Conservation (phyloP, 2,113 vertebrate species). For the Pavo muticus region DNA sequence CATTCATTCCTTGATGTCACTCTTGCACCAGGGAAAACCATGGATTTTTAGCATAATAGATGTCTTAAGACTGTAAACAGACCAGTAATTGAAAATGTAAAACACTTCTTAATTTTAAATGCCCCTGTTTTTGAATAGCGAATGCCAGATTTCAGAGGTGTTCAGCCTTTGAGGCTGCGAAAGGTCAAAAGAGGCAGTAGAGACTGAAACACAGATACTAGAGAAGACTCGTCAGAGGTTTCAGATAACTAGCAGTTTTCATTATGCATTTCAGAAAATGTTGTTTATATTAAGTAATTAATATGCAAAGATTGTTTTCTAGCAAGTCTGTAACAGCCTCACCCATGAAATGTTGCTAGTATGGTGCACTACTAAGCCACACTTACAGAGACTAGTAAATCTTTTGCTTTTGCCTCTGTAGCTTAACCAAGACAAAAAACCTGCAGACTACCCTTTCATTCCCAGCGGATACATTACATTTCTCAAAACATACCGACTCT, state of each 20-base stretch:
- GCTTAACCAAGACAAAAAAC: background rate
- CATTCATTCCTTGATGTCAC: background rate
- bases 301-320: background rate
- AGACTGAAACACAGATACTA: background rate
- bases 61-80: background rate
- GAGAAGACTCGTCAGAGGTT: background rate
- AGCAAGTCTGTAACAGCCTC: background rate
- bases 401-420: background rate
- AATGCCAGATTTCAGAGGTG: background rate
- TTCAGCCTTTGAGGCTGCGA: background rate
- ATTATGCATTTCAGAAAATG: background rate
- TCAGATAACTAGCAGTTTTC: background rate
- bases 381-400: background rate
- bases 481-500: background rate
- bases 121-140: background rate
- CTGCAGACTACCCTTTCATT: background rate
- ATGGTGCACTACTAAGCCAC: accelerated
- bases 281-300: background rate
- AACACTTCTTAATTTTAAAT: background rate
- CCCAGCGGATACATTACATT: background rate
- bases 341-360: background rate
- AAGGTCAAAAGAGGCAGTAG: background rate
- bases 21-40: background rate
- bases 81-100: background rate
- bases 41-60: background rate